phyloP scores from a whole-genome alignment of 2,888 invertebrate species.

The Norana najaformis region DNA sequence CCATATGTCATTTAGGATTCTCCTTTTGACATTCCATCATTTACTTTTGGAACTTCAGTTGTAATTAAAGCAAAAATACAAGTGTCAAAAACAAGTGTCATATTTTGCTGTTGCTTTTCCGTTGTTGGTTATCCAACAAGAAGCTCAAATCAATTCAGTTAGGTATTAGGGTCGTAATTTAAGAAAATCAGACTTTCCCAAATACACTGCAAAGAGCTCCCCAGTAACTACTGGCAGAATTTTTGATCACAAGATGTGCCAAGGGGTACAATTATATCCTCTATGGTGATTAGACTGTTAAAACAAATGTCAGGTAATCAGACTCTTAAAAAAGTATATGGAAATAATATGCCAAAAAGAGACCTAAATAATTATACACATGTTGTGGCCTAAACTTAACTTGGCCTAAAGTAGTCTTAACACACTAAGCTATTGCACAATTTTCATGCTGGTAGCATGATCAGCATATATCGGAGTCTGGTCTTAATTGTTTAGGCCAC shows the following conservation, averaged over 20 bases:
- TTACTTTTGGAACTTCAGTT: background rate
- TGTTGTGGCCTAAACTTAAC: too few relatives aligned
- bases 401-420: background rate
- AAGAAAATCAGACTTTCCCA: background rate
- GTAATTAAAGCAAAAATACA: too few relatives aligned
- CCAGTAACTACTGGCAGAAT: background rate
- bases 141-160: background rate
- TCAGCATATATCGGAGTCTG: background rate
- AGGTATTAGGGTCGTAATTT: background rate
- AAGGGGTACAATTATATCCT: background rate
- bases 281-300: background rate
- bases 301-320: too few relatives aligned
- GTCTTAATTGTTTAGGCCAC: background rate
- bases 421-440: background rate
- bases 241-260: background rate
- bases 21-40: background rate
- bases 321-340: background rate
- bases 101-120: background rate
- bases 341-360: background rate
- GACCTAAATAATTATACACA: background rate
- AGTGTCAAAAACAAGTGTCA: too few relatives aligned
- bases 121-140: background rate
- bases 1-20: background rate
- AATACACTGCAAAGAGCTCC: background rate
- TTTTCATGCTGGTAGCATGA: background rate